Percentiles rank a stretch among this genome's conserved stretches.
Evolutionary conservation across 1,140 invertebrate species (phyloP).

Genomic region (Trachymyrmex septentrionalis): DNA sequence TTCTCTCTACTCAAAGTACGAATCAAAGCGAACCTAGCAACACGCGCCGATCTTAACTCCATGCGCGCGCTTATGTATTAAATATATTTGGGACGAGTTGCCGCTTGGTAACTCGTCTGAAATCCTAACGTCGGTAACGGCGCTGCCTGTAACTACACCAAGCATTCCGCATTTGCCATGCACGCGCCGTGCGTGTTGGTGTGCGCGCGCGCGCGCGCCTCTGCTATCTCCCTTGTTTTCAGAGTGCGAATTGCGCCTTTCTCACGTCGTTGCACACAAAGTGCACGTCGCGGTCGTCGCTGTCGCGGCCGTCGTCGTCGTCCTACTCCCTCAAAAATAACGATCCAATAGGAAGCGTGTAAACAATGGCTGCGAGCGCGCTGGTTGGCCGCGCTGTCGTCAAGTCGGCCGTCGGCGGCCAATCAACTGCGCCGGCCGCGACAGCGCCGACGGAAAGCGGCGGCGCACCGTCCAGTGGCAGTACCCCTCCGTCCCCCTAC

Average conservation of each 20-base stretch:
- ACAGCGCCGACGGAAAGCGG: slow-evolving; percentile 55
- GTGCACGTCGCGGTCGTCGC: slow-evolving; percentile 58
- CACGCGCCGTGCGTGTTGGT: too few species aligned
- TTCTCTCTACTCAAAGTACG: slow-evolving; percentile 4
- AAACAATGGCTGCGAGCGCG: slow-evolving; percentile 79
- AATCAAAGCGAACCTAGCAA: slow-evolving; percentile 53
- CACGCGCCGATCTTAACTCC: slow-evolving; percentile 49
- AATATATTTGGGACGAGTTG: slow-evolving; percentile 9
- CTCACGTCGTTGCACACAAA: slow-evolving; percentile 50
- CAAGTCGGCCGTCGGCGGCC: slow-evolving; percentile 78
- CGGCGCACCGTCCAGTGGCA: slow-evolving; percentile 53
- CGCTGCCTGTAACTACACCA: not conserved
- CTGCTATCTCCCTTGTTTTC: not conserved
- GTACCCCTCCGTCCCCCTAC: slow-evolving; percentile 49
- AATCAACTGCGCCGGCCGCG: slow-evolving; percentile 60
- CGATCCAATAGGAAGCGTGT: slow-evolving; percentile 79
- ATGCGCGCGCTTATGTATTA: slow-evolving; percentile 15
- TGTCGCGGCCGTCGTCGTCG: slow-evolving; percentile 47
- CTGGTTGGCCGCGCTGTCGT: slow-evolving; percentile 83
- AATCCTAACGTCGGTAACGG: slow-evolving; percentile 39
- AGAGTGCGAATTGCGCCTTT: not conserved
- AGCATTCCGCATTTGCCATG: too few species aligned
- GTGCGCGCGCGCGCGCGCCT: not conserved
- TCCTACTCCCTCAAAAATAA: slow-evolving; percentile 76
- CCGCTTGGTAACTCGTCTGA: slow-evolving; percentile 24